Percentiles rank a stretch among this genome's conserved stretches.
Conservation (phyloP, 2,888 invertebrate genomes). For the Philopedon plagiatum region DNA sequence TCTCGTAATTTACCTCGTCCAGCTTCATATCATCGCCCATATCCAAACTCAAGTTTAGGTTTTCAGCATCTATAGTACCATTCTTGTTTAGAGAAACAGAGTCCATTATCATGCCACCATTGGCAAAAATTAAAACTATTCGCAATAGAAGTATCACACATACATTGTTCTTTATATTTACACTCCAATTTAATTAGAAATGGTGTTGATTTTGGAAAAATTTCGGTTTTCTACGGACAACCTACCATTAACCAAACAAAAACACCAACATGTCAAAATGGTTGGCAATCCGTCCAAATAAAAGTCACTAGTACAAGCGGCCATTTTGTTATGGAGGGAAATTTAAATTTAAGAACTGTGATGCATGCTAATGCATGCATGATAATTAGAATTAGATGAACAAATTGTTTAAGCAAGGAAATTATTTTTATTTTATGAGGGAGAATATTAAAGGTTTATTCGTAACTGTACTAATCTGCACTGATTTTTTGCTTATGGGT, state of each 20-base stretch:
- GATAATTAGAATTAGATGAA: too few relatives aligned
- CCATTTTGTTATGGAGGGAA: conserved; percentile 20
- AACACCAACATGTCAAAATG: conserved; percentile 29
- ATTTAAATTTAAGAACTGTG: conserved; percentile 2
- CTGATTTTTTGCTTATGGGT: too few relatives aligned
- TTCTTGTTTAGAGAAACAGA: conserved; percentile 64
- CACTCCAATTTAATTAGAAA: conserved; percentile 2
- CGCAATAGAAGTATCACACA: conserved; percentile 1
- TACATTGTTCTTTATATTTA: conserved; percentile 14
- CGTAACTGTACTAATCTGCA: too few relatives aligned
- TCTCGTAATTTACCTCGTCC: conserved; percentile 85
- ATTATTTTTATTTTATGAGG: neutral
- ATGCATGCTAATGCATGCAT: too few relatives aligned
- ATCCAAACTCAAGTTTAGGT: conserved; percentile 69
- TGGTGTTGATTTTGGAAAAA: conserved; percentile 12
- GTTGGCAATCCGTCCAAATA: conserved; percentile 7
- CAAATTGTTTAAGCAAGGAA: neutral
- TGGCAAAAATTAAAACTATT: conserved; percentile 10
- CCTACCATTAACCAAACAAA: conserved; percentile 34
- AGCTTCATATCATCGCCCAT: conserved; percentile 86
- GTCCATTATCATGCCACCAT: conserved; percentile 61
- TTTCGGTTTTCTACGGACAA: conserved; percentile 8
- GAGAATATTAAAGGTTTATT: too few relatives aligned
- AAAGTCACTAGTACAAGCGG: conserved; percentile 16
- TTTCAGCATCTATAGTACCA: conserved; percentile 67